A percentile compares a stretch with the other conserved stretches of the same genome.
These are phyloP conservation scores for Schizaphis graminum DNA, from an alignment of 2,888 invertebrate genomes.

Conservation along the genomic window DNA sequence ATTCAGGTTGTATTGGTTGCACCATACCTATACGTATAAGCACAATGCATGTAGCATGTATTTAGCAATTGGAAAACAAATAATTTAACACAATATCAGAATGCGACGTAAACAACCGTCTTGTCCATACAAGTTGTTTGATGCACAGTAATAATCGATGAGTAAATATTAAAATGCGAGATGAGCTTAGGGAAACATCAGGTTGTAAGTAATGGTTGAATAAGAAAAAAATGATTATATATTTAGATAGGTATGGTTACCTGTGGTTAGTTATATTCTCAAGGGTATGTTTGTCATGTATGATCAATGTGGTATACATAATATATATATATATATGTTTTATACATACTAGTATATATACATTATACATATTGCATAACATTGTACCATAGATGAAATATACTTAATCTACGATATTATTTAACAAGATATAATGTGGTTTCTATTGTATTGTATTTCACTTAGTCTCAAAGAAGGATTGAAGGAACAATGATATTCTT, in stretches of 20 bases:
- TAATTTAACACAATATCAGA: neutral
- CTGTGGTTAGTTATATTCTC: neutral
- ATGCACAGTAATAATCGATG: neutral
- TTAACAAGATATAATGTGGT: neutral
- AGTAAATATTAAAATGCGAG: neutral
- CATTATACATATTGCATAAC: neutral
- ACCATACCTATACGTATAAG: neutral
- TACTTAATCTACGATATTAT: neutral
- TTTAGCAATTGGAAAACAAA: neutral
- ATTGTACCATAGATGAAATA: neutral
- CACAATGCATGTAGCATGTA: no score
- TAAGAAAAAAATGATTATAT: neutral
- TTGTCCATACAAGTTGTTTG: neutral
- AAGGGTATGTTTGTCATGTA: neutral
- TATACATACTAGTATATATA: no score
- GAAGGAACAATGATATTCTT: neutral
- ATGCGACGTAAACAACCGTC: neutral
- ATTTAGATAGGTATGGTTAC: neutral
- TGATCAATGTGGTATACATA: neutral
- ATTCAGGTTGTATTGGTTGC: constrained; percentile 18
- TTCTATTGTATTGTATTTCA: neutral
- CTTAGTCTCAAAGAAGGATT: neutral
- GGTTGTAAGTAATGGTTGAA: neutral
- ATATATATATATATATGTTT: no score
- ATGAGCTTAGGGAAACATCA: neutral